Evolutionary conservation across 2,113 vertebrate genomes (phyloP), one percentile per base, ranked within the genome.

Genomic region (Bucco capensis): DNA sequence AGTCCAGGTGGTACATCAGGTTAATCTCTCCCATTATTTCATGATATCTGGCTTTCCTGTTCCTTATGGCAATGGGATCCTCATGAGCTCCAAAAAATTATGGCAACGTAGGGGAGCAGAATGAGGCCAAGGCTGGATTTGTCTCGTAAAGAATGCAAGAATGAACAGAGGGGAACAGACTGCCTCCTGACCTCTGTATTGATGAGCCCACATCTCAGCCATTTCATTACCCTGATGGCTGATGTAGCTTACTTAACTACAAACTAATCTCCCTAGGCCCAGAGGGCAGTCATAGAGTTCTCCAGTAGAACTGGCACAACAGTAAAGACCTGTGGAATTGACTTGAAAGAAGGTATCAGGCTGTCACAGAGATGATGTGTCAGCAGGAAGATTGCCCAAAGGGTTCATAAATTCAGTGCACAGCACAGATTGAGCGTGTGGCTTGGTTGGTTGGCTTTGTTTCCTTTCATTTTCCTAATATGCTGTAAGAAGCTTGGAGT

Each of bases 401-500:
- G 93, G 70, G 78, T 51, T 97, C 91, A 94, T 93, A 78, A 96
- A 96, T 95, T 95, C 88, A 86, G 66, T 38, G 57, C 66, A 25
- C 47, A 83, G 53, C 47, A 35, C 62, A 93, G 71, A 53, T 71
- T 44, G 86, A 94, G 81, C 81, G 61, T 90, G 91, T 94, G 91
- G 83, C 64, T 94, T 96, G 89, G 66, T 76, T 90, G 91, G 57
- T 73, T 94, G 90, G 86, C 60, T 94, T 96, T 92, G 66, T 83
- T 91, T 93, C 70, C 75, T 93, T 86, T 86, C 89, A 83, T 96
- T 95, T 94, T 92, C 84, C 60, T 93, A 89, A 94, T 79, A 90
- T n/a, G 65, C 82, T 85, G 35, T 74, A 86, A 94, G 81, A 73
- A 90, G 73, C 35, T 93, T 75, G 69, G 81, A 94, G 73, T 69